Conservation (phyloP, 2,797 vertebrate genomes). For the Tamandua tetradactyla region DNA sequence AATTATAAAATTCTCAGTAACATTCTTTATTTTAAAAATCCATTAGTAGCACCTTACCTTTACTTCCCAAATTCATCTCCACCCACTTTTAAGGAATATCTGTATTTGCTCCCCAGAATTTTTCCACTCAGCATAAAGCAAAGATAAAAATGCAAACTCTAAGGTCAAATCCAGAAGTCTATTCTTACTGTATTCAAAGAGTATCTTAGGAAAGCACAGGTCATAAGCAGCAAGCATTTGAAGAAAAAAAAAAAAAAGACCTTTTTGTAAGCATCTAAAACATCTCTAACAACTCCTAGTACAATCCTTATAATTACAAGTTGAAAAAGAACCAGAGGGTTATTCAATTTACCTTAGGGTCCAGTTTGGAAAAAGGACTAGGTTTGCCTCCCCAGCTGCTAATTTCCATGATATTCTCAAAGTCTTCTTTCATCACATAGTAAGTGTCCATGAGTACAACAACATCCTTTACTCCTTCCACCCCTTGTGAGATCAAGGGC, state of each 20-base stretch:
- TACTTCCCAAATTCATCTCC: not conserved
- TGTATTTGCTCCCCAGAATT: not conserved
- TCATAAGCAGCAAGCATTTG: not conserved
- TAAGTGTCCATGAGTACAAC: slow-evolving; percentile 94
- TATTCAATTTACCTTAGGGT: slow-evolving; percentile 91
- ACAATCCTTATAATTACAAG: not conserved
- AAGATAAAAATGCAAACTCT: slow-evolving; percentile 27
- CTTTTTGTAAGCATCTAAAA: not conserved
- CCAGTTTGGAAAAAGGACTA: slow-evolving; percentile 94
- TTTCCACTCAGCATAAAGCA: not conserved
- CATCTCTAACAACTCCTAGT: not conserved
- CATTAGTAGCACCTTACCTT: not conserved
- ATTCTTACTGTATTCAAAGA: not conserved
- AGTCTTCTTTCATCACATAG: slow-evolving; percentile 94
- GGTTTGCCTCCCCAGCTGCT: slow-evolving; percentile 92
- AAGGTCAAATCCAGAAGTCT: not conserved
- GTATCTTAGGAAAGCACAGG: not conserved
- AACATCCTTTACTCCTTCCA: slow-evolving; percentile 89
- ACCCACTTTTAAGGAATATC: not conserved
- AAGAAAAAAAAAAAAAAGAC: not conserved
- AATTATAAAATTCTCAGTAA: not conserved
- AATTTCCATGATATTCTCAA: slow-evolving; percentile 97
- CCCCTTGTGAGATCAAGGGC: slow-evolving; percentile 88
- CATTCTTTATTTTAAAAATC: not conserved
- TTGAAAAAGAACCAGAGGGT: not conserved